Conservation (phyloP, 2,797 vertebrate species). For the Poeciliopsis presidionis region DNA sequence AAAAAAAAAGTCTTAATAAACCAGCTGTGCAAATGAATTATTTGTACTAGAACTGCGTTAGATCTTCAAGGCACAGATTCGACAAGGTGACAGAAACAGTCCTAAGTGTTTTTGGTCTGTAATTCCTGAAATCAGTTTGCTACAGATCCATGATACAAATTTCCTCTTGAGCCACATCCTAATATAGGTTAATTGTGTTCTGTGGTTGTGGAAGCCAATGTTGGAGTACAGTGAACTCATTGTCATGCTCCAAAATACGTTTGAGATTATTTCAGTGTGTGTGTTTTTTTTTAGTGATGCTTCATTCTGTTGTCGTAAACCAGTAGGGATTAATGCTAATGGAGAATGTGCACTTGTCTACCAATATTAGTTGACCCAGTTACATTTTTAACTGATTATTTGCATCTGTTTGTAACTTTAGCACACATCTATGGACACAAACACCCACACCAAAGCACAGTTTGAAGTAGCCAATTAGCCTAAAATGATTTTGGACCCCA, state of each 20-base stretch:
- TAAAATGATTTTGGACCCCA: background rate
- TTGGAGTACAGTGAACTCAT: background rate
- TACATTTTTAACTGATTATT: background rate
- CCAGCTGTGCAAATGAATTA: background rate
- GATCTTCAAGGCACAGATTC: background rate
- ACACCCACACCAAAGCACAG: background rate
- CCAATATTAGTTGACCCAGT: background rate
- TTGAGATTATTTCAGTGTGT: background rate
- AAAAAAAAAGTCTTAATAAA: background rate
- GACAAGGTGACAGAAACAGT: background rate
- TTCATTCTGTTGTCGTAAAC: background rate
- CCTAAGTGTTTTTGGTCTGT: background rate
- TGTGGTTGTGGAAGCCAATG: background rate
- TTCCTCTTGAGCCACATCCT: background rate
- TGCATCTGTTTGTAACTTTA: background rate
- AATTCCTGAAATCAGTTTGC: too few relatives aligned
- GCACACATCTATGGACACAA: background rate
- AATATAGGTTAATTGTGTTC: background rate
- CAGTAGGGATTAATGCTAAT: background rate
- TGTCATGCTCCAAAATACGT: background rate
- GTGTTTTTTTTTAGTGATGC: background rate
- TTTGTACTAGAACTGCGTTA: background rate
- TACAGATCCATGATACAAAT: background rate
- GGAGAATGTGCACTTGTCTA: background rate
- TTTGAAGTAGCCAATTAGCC: background rate